Conservation (phyloP, 2,888 invertebrate species). For the Cosmia trapezina region DNA sequence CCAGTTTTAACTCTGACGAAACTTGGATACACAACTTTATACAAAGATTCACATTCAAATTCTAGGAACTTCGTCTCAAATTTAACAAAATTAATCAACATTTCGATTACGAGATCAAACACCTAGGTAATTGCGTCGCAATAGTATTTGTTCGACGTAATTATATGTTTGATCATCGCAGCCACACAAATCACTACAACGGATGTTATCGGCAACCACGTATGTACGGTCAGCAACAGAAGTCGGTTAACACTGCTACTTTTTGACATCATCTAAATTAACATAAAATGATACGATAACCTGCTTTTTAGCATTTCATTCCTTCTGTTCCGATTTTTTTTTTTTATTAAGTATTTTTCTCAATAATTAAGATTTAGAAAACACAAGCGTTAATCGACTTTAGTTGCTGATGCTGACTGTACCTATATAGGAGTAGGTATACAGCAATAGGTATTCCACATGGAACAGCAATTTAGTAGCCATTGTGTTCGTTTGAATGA, state of each 20-base stretch:
- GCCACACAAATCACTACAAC: neutral
- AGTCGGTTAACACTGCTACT: too few relatives aligned
- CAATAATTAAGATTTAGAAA: too few relatives aligned
- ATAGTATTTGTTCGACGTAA: neutral
- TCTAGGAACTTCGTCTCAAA: constrained; percentile 8
- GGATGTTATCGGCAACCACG: constrained; percentile 6
- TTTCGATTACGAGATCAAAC: neutral
- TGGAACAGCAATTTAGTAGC: constrained; percentile 2
- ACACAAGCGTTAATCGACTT: too few relatives aligned
- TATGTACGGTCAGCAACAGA: too few relatives aligned
- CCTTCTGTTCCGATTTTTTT: too few relatives aligned
- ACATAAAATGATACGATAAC: too few relatives aligned
- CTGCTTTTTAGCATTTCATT: too few relatives aligned
- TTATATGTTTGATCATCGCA: neutral
- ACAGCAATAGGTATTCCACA: neutral
- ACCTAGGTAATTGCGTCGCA: too few relatives aligned
- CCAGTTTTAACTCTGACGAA: neutral
- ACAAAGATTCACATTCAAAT: neutral
- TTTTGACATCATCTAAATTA: too few relatives aligned
- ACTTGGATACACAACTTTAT: neutral
- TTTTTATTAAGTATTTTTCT: too few relatives aligned
- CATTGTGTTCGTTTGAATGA: constrained; percentile 8
- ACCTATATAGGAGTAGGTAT: too few relatives aligned
- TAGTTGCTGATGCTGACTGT: too few relatives aligned
- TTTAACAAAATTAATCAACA: neutral